Evolutionary conservation across 2,888 invertebrate species (phyloP).

Genomic region (Sycophila texana): DNA sequence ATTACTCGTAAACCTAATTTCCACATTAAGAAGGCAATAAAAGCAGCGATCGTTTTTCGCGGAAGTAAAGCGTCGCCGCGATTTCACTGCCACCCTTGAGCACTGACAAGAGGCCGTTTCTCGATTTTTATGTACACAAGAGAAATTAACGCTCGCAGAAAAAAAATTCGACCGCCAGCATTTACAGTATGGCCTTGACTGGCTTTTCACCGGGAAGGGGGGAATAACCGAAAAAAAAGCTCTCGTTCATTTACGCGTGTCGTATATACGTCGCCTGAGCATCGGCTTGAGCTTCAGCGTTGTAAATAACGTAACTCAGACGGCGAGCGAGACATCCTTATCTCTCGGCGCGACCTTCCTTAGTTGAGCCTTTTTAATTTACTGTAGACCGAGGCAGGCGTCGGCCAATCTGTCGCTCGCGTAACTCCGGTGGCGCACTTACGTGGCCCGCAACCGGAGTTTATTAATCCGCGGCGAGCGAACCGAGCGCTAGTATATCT

Average conservation of each 20-base stretch:
- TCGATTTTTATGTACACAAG: not conserved
- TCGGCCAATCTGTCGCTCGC: not conserved
- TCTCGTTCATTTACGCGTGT: no score
- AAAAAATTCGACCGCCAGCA: no score
- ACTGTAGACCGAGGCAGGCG: conserved; percentile 1
- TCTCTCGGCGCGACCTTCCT: conserved; percentile 19
- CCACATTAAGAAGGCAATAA: no score
- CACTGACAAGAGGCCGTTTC: not conserved
- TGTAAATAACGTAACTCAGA: not conserved
- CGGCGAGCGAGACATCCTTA: not conserved
- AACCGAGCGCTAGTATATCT: not conserved
- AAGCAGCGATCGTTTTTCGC: not conserved
- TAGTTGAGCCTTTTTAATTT: conserved; percentile 16
- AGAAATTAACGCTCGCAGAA: not conserved
- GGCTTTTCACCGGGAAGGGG: no score
- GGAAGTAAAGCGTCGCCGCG: not conserved
- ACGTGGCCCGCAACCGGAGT: not conserved
- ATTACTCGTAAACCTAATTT: no score
- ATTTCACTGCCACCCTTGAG: no score
- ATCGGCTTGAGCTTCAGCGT: not conserved
- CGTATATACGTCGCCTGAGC: not conserved
- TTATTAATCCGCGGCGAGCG: not conserved
- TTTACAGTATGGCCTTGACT: no score
- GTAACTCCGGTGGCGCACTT: conserved; percentile 4
- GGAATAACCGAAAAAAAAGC: no score